Evolutionary conservation across 2,113 vertebrate genomes (phyloP).

Genomic region (Chinchilla lanigera): DNA sequence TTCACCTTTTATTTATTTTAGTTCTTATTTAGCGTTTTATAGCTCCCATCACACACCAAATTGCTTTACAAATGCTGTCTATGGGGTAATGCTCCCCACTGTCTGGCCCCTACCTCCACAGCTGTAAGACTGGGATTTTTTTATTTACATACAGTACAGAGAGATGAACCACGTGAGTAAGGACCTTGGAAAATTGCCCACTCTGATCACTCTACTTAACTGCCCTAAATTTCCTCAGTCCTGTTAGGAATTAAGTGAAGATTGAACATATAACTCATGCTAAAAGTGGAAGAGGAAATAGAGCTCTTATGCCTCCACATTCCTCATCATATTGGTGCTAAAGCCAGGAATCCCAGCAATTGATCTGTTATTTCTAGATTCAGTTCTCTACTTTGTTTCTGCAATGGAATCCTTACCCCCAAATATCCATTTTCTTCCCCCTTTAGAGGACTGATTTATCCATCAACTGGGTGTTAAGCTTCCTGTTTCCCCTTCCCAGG

Average conservation of each 20-base stretch:
- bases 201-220: constrained; percentile 27
- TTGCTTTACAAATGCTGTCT: constrained; percentile 41
- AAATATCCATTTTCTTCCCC: constrained; percentile 48
- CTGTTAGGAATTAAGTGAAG: constrained; percentile 59
- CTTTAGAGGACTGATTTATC: constrained; percentile 73
- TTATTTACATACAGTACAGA: constrained; percentile 50
- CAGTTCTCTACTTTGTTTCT: constrained; percentile 59
- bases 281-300: constrained; percentile 54
- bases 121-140: constrained; percentile 48
- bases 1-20: constrained; percentile 34
- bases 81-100: not conserved
- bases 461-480: constrained; percentile 80
- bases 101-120: not conserved
- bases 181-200: constrained; percentile 17
- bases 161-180: constrained; percentile 6
- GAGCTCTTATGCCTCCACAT: not conserved
- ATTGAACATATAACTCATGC: constrained; percentile 42
- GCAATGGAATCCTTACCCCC: constrained; percentile 41
- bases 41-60: not conserved
- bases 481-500: constrained; percentile 87
- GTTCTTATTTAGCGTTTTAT: constrained; percentile 54
- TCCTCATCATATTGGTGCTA: constrained; percentile 52
- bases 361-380: constrained; percentile 50
- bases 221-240: not conserved
- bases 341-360: constrained; percentile 40